Evolutionary conservation across 2,797 vertebrate genomes (phyloP), one percentile per base, ranked within the genome.

Genomic region (Apogon hyalosoma): DNA sequence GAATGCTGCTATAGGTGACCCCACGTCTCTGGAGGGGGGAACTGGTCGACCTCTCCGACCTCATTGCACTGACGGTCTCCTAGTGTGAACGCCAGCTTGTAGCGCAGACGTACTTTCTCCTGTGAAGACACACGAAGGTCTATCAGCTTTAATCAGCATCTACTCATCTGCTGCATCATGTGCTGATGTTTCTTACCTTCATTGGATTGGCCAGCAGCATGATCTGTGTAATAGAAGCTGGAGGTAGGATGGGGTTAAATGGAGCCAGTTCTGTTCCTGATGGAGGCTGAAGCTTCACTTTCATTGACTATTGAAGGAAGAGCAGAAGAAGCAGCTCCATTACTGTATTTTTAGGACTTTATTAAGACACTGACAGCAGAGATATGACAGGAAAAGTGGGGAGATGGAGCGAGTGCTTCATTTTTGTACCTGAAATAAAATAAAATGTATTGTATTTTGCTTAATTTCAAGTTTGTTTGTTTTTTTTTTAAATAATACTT

Each of bases 71-170:
- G 90, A 55, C 92, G 92, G 41, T 98, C 95, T 77, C 97, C 97
- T 9, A 98, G 91, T 0, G 90, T 87, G 87, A 98, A 99, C 16
- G 92, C 94, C 87, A 99, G 89, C 89, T 95, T 96, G 86, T 96
- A 99, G 45, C 97, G 94, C 87, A 99, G 94, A 55, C 97, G 94
- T 69, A 98, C 96, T 57, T 97, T 97, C 79, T 98, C 97, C 98
- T 99, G 90, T 28, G 60, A 57, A 47, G 12, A 77, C 10, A 72
- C 40, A 47, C 65, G 69, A 16, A 45, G 3, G 8, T 11, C 6
- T 39, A 19, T 49, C 3, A 28, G 48, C 12, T 36, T 43, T 9
- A 46, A 28, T 28, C 3, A 7, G 16, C 11, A 31, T 11, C 4
- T n/a, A 2, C 14, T 24, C 24, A 28, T 28, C 24, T 28, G 24